Evolutionary conservation across 1,140 invertebrate genomes (phyloP).

Genomic region (Plutomurus gul): DNA sequence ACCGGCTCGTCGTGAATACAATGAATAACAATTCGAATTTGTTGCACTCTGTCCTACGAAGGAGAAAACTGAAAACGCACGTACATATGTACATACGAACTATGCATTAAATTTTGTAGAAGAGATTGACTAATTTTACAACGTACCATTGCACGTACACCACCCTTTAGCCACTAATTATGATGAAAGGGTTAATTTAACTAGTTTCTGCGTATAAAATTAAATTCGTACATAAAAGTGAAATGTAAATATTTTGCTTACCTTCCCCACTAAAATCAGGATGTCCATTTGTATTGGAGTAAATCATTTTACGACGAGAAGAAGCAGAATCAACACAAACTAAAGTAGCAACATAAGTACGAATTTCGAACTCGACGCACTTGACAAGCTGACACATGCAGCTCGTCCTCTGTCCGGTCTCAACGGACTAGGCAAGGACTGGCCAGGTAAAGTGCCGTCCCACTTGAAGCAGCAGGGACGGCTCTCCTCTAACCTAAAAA

Average conservation of each 20-base stretch:
- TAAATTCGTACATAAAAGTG: neutral
- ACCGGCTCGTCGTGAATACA: too few species aligned
- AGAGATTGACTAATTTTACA: too few species aligned
- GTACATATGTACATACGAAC: too few species aligned
- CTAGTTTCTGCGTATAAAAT: neutral
- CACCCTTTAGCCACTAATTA: too few species aligned
- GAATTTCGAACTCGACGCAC: slow-evolving; percentile 45
- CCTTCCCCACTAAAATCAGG: slow-evolving; percentile 4
- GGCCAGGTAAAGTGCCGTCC: neutral
- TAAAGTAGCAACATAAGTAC: slow-evolving; percentile 42
- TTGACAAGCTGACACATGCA: slow-evolving; percentile 43
- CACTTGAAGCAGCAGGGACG: neutral
- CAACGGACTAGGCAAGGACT: slow-evolving; percentile 2
- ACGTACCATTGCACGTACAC: too few species aligned
- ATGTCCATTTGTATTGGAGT: slow-evolving; percentile 3
- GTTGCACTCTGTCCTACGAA: too few species aligned
- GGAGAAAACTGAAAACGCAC: too few species aligned
- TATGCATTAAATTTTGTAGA: too few species aligned
- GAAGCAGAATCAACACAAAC: slow-evolving; percentile 38
- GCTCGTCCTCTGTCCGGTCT: neutral
- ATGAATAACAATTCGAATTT: too few species aligned
- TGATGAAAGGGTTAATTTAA: too few species aligned
- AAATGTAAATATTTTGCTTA: neutral
- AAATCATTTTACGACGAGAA: slow-evolving; percentile 22
- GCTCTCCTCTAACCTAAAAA: neutral